Percentiles rank a stretch among this genome's conserved stretches.
Evolutionary conservation across 2,888 invertebrate genomes (phyloP).

Genomic region (Diogma glabrata): DNA sequence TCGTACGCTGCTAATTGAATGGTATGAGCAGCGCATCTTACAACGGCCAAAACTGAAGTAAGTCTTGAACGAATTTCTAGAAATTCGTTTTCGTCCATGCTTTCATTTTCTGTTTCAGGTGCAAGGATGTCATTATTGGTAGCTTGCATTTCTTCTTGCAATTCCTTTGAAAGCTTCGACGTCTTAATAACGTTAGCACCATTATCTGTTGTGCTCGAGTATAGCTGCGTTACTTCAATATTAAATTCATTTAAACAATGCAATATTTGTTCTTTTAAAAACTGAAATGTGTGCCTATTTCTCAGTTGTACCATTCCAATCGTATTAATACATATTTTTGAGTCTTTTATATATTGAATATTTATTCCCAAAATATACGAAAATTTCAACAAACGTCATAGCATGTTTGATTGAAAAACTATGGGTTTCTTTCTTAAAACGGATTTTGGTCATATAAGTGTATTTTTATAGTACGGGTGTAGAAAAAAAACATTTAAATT

Average conservation of each 20-base stretch:
- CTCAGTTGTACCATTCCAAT: constrained; percentile 15
- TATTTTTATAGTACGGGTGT: too few relatives aligned
- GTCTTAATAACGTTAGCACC: constrained; percentile 14
- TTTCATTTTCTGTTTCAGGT: not conserved
- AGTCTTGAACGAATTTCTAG: not conserved
- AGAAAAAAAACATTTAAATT: too few relatives aligned
- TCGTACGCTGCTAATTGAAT: constrained; percentile 13
- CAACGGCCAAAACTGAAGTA: constrained; percentile 8
- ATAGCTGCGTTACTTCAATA: constrained; percentile 16
- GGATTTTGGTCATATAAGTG: too few relatives aligned
- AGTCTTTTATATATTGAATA: constrained; percentile 15
- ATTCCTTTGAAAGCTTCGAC: constrained; percentile 12
- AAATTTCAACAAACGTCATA: too few relatives aligned
- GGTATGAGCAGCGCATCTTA: constrained; percentile 11
- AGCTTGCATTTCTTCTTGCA: constrained; percentile 1
- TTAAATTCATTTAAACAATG: constrained; percentile 13
- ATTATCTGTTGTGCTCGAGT: constrained; percentile 18
- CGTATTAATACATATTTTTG: constrained; percentile 14
- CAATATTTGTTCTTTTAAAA: constrained; percentile 16
- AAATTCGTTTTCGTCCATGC: not conserved
- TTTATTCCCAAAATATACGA: too few relatives aligned
- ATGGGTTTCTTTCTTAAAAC: too few relatives aligned
- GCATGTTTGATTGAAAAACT: too few relatives aligned
- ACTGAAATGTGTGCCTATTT: constrained; percentile 12
- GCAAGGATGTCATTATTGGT: constrained; percentile 3